Percentiles rank a stretch among this genome's conserved stretches.
These are phyloP conservation scores for Drosophila meridionalis DNA, from an alignment of 2,888 invertebrate species.

Conservation along the genomic window DNA sequence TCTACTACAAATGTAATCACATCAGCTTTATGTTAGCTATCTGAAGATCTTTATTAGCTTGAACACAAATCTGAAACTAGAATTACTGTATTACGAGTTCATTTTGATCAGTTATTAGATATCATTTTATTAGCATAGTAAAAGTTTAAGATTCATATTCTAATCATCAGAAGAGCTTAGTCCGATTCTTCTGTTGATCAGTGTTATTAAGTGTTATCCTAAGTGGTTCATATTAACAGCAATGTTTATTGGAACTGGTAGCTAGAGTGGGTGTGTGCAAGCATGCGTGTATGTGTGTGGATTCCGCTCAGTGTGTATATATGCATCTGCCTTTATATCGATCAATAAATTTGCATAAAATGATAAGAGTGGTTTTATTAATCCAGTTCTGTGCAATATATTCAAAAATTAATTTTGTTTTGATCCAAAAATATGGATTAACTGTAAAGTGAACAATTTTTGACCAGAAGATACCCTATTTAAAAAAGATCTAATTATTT, in stretches of 20 bases:
- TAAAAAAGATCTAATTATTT: neutral
- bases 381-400: neutral
- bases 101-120: too few species aligned
- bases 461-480: neutral
- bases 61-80: too few species aligned
- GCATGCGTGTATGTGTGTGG: neutral
- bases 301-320: neutral
- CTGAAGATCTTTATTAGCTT: too few species aligned
- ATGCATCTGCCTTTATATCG: neutral
- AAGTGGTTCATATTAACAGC: constrained; percentile 15
- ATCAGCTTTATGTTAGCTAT: neutral
- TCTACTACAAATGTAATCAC: neutral
- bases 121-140: too few species aligned
- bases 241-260: constrained; percentile 9
- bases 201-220: neutral
- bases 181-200: neutral
- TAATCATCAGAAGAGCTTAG: too few species aligned
- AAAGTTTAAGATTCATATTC: too few species aligned
- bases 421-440: neutral
- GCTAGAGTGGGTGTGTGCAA: neutral
- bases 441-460: too few species aligned
- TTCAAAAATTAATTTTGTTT: neutral
- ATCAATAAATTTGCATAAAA: neutral
- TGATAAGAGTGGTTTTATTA: neutral
- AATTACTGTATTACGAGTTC: too few species aligned